These are phyloP conservation scores for Medauroidea extradentata DNA, from an alignment of 1,140 invertebrate species.

Conservation along the genomic window DNA sequence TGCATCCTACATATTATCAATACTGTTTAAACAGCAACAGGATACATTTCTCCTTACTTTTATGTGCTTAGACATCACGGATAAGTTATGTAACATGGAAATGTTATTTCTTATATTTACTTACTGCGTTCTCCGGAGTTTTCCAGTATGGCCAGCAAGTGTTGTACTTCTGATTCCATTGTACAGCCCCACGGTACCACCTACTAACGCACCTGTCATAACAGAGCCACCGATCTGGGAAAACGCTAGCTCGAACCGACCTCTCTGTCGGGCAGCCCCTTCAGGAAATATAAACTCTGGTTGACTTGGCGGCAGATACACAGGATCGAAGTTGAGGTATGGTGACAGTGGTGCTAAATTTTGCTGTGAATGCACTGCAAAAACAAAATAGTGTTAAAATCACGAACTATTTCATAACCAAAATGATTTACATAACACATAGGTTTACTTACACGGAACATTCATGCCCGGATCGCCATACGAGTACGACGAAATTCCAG, in stretches of 20 bases:
- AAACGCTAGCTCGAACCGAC: conserved; percentile 84
- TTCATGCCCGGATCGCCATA: conserved; percentile 13
- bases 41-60: no score
- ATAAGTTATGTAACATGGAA: no score
- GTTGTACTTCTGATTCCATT: conserved; percentile 80
- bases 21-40: no score
- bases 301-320: conserved; percentile 72
- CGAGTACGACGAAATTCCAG: conserved; percentile 8
- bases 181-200: conserved; percentile 80
- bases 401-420: not conserved
- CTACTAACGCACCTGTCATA: conserved; percentile 76
- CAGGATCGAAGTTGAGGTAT: conserved; percentile 88
- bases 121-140: conserved; percentile 86
- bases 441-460: conserved; percentile 6
- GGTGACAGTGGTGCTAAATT: conserved; percentile 65
- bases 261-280: conserved; percentile 72
- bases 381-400: not conserved
- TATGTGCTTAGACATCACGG: no score
- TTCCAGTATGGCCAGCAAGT: conserved; percentile 77
- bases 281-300: conserved; percentile 93
- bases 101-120: conserved; percentile 31
- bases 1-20: no score
- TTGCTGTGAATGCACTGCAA: conserved; percentile 38
- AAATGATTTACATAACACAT: not conserved
- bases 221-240: conserved; percentile 88